Conservation (phyloP, 2,888 invertebrate genomes). For the Hetaerina titia region DNA sequence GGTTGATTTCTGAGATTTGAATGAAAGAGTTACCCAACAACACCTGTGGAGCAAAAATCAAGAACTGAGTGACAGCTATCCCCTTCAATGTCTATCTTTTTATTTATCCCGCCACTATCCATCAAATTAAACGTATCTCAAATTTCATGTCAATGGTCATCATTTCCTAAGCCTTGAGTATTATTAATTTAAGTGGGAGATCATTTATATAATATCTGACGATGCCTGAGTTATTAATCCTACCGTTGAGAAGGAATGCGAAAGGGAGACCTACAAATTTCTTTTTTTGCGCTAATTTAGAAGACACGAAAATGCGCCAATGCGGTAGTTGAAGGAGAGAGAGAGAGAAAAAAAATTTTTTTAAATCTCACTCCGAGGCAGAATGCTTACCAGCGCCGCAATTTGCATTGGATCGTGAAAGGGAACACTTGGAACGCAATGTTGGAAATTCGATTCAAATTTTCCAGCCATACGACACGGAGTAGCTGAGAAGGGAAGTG, state of each 20-base stretch:
- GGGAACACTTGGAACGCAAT: neutral
- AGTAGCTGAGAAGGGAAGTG: no score
- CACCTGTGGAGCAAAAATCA: slow-evolving; percentile 4
- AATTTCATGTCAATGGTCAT: neutral
- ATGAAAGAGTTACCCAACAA: neutral
- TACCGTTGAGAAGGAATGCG: neutral
- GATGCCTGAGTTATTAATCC: neutral
- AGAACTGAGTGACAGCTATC: neutral
- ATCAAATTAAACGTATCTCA: neutral
- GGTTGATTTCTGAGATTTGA: no score
- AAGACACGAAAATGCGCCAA: slow-evolving; percentile 15
- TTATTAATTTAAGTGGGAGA: neutral
- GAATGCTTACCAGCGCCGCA: slow-evolving; percentile 27
- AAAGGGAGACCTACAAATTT: neutral
- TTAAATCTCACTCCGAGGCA: neutral
- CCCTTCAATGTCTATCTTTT: no score
- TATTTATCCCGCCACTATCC: neutral
- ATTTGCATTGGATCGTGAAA: slow-evolving; percentile 43
- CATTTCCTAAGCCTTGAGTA: neutral
- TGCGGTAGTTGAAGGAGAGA: slow-evolving; percentile 25
- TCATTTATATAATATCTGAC: neutral
- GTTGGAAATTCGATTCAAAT: slow-evolving; percentile 47
- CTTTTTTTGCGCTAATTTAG: neutral
- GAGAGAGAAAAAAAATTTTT: neutral
- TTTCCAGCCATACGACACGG: slow-evolving; percentile 37